A percentile compares a stretch with the other conserved stretches of the same genome.
Conservation (phyloP, 2,888 invertebrate genomes). For the Hypena proboscidalis region DNA sequence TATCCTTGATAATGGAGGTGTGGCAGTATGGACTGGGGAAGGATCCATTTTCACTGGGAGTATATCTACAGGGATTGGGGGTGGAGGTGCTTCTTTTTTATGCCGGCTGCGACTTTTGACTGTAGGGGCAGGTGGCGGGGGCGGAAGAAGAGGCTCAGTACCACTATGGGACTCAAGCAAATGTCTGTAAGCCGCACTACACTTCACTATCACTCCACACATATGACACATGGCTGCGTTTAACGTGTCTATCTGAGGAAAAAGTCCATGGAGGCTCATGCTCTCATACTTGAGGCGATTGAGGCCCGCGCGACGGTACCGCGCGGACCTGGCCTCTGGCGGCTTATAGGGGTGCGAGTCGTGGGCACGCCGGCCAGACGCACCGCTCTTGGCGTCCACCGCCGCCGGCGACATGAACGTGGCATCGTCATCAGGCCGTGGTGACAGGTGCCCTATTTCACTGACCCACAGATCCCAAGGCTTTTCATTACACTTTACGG, state of each 20-base stretch:
- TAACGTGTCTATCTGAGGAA: conserved; percentile 91
- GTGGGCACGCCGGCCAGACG: conserved; percentile 57
- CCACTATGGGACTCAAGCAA: conserved; percentile 85
- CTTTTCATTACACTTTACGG: conserved; percentile 79
- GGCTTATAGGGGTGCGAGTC: conserved; percentile 67
- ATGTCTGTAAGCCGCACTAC: conserved; percentile 91
- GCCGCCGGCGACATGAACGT: conserved; percentile 64
- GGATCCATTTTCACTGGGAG: conserved; percentile 70
- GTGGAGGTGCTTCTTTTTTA: conserved; percentile 72
- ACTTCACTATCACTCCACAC: conserved; percentile 91
- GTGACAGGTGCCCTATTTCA: conserved; percentile 79
- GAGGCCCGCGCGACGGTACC: conserved; percentile 75
- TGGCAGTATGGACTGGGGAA: conserved; percentile 66
- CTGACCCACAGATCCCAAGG: conserved; percentile 83
- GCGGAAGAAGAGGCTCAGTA: conserved; percentile 73
- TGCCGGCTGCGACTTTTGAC: conserved; percentile 65
- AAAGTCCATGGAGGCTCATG: conserved; percentile 91
- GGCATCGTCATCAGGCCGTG: conserved; percentile 71
- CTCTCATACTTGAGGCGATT: conserved; percentile 84
- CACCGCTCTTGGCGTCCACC: conserved; percentile 62
- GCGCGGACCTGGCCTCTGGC: conserved; percentile 47
- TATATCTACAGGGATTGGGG: conserved; percentile 66
- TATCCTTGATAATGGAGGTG: conserved; percentile 73
- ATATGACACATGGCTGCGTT: conserved; percentile 92
- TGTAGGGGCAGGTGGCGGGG: conserved; percentile 71